Base-by-base conservation (phyloP, 2,797 vertebrate genomes). In the Linurgus olivaceus region DNA sequence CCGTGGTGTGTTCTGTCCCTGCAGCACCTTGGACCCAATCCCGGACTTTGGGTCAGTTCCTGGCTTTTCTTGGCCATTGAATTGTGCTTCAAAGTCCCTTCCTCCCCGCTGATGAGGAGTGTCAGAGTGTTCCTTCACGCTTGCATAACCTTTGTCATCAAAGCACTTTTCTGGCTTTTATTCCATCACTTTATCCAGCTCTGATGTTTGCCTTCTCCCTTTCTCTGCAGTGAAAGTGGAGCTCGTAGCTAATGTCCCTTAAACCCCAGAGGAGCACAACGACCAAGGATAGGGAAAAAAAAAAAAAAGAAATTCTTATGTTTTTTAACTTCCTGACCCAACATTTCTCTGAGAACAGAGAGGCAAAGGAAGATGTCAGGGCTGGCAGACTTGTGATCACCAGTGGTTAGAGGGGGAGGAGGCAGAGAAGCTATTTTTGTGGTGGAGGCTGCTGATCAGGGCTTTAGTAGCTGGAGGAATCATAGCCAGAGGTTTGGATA, bases 141-240 rank as follows among this genome's bases (percentile, higher is more conserved):
- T 96, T 96, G 93, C 77, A 82, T 95, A 97, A 96, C 93, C 96
- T 97, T 97, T 97, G 90, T 91, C 96, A 96, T 96, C 91, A 96
- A 98, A 97, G 92, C 89, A 95, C 93, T 97, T 97, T 94, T 37
- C 70, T 65, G 78, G 79, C 93, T 98, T 97, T 98, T 97, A 97
- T 97, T 97, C 92, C 95, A 96, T 94, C 92, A 77, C 93, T 97
- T 97, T 86, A 95, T 93, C 95, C 96, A 17, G 91, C 96, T 96
- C 93, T 97, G 91, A 94, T 6, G 6, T 97, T 97, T 96, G 85
- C 82, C 73, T 94, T 97, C 91, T 95, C 94, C 94, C 86, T 97
- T 97, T 94, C 79, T 96, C 81, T 86, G n/a, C 47, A 91, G 52
- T 44, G 66, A 86, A 77, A 96, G 81, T 5, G 11, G 48, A 76